A percentile compares a stretch with the other conserved stretches of the same genome.
These are phyloP conservation scores for Trypoxylus dichotomus DNA, from an alignment of 1,140 invertebrate genomes.

Conservation along the genomic window DNA sequence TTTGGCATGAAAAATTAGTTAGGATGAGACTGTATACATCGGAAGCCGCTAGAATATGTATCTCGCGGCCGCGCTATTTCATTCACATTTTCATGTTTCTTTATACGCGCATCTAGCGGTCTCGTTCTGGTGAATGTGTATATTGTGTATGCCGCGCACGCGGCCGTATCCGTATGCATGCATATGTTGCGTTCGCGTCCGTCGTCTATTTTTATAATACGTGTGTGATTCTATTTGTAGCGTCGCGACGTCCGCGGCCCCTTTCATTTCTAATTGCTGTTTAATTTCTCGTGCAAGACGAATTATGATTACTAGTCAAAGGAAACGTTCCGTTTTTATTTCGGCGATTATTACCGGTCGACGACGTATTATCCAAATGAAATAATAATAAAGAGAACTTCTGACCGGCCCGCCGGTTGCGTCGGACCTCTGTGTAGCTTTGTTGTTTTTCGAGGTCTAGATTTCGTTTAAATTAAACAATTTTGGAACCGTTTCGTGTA, in stretches of 20 bases:
- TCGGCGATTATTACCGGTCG: conserved; percentile 13
- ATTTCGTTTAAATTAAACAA: neutral
- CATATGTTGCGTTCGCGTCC: conserved; percentile 2
- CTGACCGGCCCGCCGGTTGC: neutral
- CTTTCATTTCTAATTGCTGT: conserved; percentile 40
- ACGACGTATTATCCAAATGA: conserved; percentile 21
- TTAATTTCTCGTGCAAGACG: conserved; percentile 41
- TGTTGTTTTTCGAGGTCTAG: neutral
- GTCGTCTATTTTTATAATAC: conserved; percentile 17
- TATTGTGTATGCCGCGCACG: neutral
- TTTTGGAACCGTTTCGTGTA: neutral
- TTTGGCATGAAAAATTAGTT: conserved; percentile 20
- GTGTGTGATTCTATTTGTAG: conserved; percentile 22
- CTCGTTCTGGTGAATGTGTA: conserved; percentile 6
- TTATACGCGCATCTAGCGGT: neutral
- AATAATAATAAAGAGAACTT: conserved; percentile 21
- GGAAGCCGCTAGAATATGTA: neutral
- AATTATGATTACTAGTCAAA: conserved; percentile 34
- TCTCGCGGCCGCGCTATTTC: neutral
- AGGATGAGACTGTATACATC: neutral
- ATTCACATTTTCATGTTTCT: conserved; percentile 18
- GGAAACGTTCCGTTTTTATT: conserved; percentile 21
- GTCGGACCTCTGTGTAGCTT: neutral
- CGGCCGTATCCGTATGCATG: neutral
- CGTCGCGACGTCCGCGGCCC: conserved; percentile 32